These are phyloP conservation scores for Pogonus chalceus DNA, from an alignment of 1,140 invertebrate genomes.

Conservation along the genomic window DNA sequence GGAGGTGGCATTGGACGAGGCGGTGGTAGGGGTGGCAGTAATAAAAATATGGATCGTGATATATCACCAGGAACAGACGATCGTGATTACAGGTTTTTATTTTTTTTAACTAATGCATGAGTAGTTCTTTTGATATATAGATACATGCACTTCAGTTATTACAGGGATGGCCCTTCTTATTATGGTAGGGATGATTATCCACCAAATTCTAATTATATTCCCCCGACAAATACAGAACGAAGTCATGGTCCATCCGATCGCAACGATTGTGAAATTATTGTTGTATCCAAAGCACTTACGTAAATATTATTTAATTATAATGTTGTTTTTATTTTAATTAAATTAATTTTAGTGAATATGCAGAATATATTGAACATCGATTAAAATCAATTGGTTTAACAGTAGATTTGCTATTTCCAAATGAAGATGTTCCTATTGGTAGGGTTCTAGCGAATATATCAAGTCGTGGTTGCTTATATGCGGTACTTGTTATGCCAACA, in stretches of 20 bases:
- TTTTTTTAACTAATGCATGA: neutral
- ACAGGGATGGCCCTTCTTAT: slow-evolving; percentile 1
- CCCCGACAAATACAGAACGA: neutral
- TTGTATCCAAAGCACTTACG: slow-evolving; percentile 68
- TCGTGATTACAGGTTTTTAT: neutral
- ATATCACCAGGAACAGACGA: neutral
- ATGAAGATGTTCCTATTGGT: slow-evolving; percentile 73
- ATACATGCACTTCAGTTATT: neutral
- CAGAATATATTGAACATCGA: slow-evolving; percentile 76
- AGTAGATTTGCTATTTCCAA: slow-evolving; percentile 81
- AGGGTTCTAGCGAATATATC: slow-evolving; percentile 83
- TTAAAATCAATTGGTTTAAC: slow-evolving; percentile 69
- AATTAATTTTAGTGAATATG: slow-evolving; percentile 79
- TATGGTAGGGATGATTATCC: slow-evolving; percentile 15
- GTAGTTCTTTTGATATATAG: neutral
- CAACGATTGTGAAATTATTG: slow-evolving; percentile 84
- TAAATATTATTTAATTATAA: no score
- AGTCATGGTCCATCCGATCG: slow-evolving; percentile 37
- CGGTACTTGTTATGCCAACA: slow-evolving; percentile 72
- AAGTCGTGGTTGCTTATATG: slow-evolving; percentile 74
- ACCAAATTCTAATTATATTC: neutral
- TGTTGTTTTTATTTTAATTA: no score
- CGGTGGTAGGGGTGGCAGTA: neutral
- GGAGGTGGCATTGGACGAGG: neutral
- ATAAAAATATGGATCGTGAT: neutral